phyloP scores from a whole-genome alignment of 1,140 invertebrate species.

The Drosophila navojoa region DNA sequence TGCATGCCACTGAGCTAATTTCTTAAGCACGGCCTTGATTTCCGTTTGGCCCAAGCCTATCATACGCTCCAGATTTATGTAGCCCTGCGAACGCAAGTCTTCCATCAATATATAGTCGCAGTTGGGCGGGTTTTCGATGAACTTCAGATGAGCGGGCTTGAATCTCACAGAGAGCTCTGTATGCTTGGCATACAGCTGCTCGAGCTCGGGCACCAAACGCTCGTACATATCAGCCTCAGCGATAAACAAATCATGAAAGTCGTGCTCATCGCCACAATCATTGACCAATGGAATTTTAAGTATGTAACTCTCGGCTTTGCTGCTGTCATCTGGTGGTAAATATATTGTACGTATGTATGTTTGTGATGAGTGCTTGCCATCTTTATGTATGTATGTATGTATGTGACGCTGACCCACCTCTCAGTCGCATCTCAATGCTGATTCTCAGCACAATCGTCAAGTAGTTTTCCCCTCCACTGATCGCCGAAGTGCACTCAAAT shows the following conservation, averaged over 20 bases:
- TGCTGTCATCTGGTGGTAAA: conserved; percentile 50
- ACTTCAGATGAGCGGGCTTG: conserved; percentile 55
- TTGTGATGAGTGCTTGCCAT: not conserved
- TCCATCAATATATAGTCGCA: conserved; percentile 68
- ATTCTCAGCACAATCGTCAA: conserved; percentile 68
- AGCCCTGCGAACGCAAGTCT: conserved; percentile 47
- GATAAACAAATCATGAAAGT: conserved; percentile 56
- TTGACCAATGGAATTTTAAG: conserved; percentile 62
- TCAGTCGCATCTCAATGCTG: conserved; percentile 52
- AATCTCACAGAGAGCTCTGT: conserved; percentile 53
- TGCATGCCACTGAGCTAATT: conserved; percentile 86
- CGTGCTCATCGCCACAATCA: conserved; percentile 53
- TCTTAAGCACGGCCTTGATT: conserved; percentile 84
- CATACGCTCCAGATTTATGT: conserved; percentile 84
- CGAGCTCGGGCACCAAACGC: conserved; percentile 60
- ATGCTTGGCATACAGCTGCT: conserved; percentile 53
- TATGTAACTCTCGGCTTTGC: conserved; percentile 52
- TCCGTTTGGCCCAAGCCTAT: conserved; percentile 84
- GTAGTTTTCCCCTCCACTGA: conserved; percentile 68
- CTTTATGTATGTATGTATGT: not conserved
- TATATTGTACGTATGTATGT: not conserved
- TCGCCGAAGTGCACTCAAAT: conserved; percentile 52
- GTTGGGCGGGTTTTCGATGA: conserved; percentile 37
- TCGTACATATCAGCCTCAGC: conserved; percentile 65
- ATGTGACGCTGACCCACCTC: conserved; percentile 45